Evolutionary conservation across 2,113 vertebrate genomes (phyloP), one percentile per base, ranked within the genome.

Genomic region (Ursus arctos): DNA sequence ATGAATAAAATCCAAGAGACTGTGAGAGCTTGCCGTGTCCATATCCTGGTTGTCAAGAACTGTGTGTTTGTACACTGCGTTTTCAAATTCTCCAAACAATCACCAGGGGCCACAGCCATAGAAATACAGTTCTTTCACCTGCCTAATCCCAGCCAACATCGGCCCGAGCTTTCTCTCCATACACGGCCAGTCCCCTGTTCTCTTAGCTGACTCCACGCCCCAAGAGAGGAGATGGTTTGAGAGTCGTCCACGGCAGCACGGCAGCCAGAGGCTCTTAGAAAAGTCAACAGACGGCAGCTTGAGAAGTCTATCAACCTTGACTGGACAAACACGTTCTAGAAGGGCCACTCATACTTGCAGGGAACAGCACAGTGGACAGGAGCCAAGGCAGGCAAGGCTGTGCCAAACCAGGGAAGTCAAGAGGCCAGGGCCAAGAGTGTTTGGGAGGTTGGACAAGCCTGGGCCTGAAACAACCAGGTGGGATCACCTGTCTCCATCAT

Each of bases 251-350:
- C 4, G 2, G 53, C 71, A 5, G 28, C 84, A 53, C 3, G 47
- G 57, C 22, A 88, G 97, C 87, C 97, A 96, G 89, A 71, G 26
- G 26, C 15, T 77, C 90, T 91, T n/a, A 51, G 59, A 51, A 91
- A 97, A 96, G 94, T 96, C 97, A 97, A 95, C 90, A 98, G 97
- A 98, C 6, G 3, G 87, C 80, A 85, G 96, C 92, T 97, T 84
- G 91, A 83, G 88, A 71, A 96, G 80, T 84, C 77, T 55, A 51
- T 97, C 97, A 96, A 91, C 94, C 97, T 72, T 98, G 98, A 97
- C 96, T 10, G 65, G 87, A 96, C 97, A 97, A 97, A 98, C 92
- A 97, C 19, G 13, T 87, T 96, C 88, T 93, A 77, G 88, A 90
- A 96, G 80, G 53, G 79, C 95, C 87, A 83, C 89, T 95, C 33